Base-by-base conservation (phyloP, 2,888 invertebrate species). In the Chloroclystis v-ata region DNA sequence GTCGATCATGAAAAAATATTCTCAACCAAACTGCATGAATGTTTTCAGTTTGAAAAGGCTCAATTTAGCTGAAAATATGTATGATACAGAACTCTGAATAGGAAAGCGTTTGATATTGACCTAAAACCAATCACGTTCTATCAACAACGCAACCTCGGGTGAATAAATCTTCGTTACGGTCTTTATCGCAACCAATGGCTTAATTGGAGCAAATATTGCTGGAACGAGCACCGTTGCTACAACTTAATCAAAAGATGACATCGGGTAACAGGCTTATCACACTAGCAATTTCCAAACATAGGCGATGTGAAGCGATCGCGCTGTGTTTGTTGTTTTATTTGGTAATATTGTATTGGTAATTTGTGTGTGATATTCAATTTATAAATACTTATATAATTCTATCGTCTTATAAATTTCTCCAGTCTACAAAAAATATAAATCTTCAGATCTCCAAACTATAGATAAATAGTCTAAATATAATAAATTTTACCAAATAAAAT, bases 211-310 rank as follows among this genome's bases (percentile, higher is more conserved):
- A 38, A 48, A 43, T 41, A 35, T 38, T 47, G 43, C 40, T 32
- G 37, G 32, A 35, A 10, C 11, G 20, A 35, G 20, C 48, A 13
- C 30, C 43, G 44, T 38, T 20, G 40, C 33, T 40, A 35, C 47
- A 38, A 47, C 47, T 20, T 42, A 52, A 52, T 57, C 61, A 46
- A 67, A 66, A 65, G 62, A 64, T 63, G 63, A 52, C 58, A 65
- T 59, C 65, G 52, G 61, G 61, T 64, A 65, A 66, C 65, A 61
- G n/a, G n/a, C n/a, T n/a, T n/a, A n/a, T n/a, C n/a, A n/a, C n/a
- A n/a, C n/a, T n/a, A n/a, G n/a, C n/a, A n/a, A n/a, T n/a, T n/a
- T n/a, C n/a, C n/a, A n/a, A n/a, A n/a, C n/a, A n/a, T n/a, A n/a
- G n/a, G n/a, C n/a, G n/a, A n/a, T n/a, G n/a, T n/a, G n/a, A n/a